phyloP scores from a whole-genome alignment of 2,113 vertebrate genomes.

The Corydoras maculifer region DNA sequence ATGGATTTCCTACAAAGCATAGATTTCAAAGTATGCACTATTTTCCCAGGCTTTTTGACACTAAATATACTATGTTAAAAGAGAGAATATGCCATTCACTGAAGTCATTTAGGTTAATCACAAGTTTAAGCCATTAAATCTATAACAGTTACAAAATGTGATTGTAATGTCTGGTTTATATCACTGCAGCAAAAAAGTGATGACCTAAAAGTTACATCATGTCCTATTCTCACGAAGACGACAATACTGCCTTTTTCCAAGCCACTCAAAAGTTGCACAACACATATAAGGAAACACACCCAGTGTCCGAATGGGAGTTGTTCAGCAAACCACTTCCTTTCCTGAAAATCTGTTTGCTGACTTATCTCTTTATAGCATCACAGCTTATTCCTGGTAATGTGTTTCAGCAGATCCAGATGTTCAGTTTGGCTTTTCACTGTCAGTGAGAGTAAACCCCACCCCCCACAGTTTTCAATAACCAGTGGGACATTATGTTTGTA shows the following conservation, averaged over 20 bases:
- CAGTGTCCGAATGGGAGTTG: slow-evolving; percentile 5
- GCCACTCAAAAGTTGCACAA: slow-evolving; percentile 21
- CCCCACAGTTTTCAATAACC: slow-evolving; percentile 22
- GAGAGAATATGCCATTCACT: too few species aligned
- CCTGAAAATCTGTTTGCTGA: slow-evolving; percentile 34
- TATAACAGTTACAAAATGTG: neutral
- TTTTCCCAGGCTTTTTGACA: too few species aligned
- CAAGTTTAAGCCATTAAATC: too few species aligned
- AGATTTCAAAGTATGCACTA: too few species aligned
- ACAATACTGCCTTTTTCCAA: slow-evolving; percentile 1
- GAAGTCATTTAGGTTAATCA: too few species aligned
- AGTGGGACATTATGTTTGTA: slow-evolving; percentile 14
- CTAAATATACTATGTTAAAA: too few species aligned
- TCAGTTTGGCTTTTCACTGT: neutral
- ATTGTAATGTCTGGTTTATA: neutral
- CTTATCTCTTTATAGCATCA: slow-evolving; percentile 23
- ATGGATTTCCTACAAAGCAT: too few species aligned
- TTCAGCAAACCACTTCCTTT: slow-evolving; percentile 19
- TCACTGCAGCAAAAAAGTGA: slow-evolving; percentile 8
- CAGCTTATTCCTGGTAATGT: slow-evolving; percentile 17
- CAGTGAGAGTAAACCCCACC: neutral
- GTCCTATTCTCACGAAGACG: slow-evolving; percentile 1
- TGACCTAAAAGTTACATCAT: slow-evolving; percentile 12
- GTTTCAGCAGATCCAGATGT: slow-evolving; percentile 22
- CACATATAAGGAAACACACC: neutral